A percentile compares a stretch with the other conserved stretches of the same genome.
Evolutionary conservation across 2,113 vertebrate genomes (phyloP).

Genomic region (Athene noctua): DNA sequence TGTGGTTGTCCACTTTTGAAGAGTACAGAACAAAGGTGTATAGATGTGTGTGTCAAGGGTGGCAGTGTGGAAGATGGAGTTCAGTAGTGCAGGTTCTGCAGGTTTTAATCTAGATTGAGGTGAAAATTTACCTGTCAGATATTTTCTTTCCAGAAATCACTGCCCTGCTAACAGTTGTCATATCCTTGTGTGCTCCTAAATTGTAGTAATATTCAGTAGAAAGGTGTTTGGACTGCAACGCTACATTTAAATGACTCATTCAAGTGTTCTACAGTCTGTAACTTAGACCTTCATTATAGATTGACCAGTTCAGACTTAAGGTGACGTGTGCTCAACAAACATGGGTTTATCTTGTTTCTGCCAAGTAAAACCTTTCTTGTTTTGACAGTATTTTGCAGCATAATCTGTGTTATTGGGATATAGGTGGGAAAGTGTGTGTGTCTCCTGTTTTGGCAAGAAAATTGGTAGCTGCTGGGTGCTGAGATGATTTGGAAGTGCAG

Average conservation of each 20-base stretch:
- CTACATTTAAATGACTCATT: background rate
- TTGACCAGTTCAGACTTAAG: background rate
- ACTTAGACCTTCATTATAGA: background rate
- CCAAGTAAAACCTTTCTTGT: background rate
- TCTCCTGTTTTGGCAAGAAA: background rate
- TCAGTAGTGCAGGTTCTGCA: slow-evolving; percentile 35
- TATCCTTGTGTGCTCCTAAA: background rate
- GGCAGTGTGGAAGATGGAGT: slow-evolving; percentile 1
- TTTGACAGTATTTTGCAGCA: background rate
- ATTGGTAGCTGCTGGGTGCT: background rate
- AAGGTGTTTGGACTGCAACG: background rate
- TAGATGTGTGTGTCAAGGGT: background rate
- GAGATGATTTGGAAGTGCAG: background rate
- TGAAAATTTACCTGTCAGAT: slow-evolving; percentile 2
- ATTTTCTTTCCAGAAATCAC: background rate
- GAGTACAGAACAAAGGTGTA: background rate
- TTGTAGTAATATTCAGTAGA: background rate
- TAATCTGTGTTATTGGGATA: background rate
- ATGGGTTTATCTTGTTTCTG: background rate
- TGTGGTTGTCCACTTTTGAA: slow-evolving; percentile 47
- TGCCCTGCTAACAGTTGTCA: background rate
- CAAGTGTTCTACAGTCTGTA: background rate
- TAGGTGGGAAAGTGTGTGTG: background rate
- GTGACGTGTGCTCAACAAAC: background rate
- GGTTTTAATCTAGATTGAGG: background rate